These are phyloP conservation scores for Stenchaetothrips biformis DNA, from an alignment of 2,888 invertebrate species.

Conservation along the genomic window DNA sequence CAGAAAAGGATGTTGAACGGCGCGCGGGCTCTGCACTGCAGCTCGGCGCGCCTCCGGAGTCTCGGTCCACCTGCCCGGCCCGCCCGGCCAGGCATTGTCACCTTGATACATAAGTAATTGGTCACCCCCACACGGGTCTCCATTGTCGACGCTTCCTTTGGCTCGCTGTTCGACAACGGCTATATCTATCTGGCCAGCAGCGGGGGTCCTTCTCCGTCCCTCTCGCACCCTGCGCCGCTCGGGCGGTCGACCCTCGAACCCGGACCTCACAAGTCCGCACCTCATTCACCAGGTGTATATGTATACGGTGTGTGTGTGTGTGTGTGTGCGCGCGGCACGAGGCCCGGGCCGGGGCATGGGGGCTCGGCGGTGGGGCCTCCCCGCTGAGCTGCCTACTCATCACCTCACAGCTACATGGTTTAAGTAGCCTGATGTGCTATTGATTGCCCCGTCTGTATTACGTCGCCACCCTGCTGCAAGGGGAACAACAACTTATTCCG, in stretches of 20 bases:
- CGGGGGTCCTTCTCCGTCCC: not conserved
- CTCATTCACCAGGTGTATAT: constrained; percentile 20
- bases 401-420: constrained; percentile 17
- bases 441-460: not conserved
- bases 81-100: not conserved
- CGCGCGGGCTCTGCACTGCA: too few relatives aligned
- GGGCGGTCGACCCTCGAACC: not conserved
- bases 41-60: too few relatives aligned
- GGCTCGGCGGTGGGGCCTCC: not conserved
- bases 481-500: not conserved
- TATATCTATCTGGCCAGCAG: not conserved
- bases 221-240: not conserved
- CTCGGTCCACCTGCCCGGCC: not conserved
- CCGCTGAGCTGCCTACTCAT: not conserved
- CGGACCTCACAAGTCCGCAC: constrained; percentile 20
- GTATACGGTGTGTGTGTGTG: constrained; percentile 9
- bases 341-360: not conserved
- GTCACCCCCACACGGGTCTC: constrained; percentile 7
- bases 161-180: not conserved
- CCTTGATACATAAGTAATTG: constrained; percentile 23
- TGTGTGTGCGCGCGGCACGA: not conserved
- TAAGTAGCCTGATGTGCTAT: constrained; percentile 24
- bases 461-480: not conserved
- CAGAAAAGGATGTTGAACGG: not conserved
- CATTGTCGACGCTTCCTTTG: not conserved